Conservation (phyloP, 2,797 vertebrate genomes). For the Clarias pachynema region DNA sequence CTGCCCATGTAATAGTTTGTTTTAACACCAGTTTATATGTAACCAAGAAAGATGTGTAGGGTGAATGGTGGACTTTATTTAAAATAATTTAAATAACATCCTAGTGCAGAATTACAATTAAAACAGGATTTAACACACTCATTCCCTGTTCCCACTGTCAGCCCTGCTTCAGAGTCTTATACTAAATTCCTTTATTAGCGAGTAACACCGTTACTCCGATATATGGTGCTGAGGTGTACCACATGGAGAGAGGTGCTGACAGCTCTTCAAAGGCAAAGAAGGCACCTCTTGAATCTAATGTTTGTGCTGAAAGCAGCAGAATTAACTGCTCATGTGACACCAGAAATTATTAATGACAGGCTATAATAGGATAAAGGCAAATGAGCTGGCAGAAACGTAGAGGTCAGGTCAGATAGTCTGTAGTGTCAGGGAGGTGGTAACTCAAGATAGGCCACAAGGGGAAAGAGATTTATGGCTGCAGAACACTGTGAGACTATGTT, state of each 20-base stretch:
- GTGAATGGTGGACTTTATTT: slow-evolving; percentile 12
- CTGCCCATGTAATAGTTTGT: slow-evolving; percentile 46
- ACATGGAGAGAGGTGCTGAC: slow-evolving; percentile 69
- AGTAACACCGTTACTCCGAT: slow-evolving; percentile 47
- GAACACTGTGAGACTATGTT: slow-evolving; percentile 19
- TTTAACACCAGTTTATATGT: slow-evolving; percentile 15
- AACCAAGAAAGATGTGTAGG: slow-evolving; percentile 33
- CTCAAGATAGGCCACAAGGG: slow-evolving; percentile 20
- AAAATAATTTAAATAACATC: not conserved
- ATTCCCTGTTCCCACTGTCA: slow-evolving; percentile 49
- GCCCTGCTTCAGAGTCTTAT: slow-evolving; percentile 47
- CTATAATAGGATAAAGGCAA: slow-evolving; percentile 43
- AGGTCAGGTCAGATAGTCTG: slow-evolving; percentile 57
- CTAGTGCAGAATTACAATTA: slow-evolving; percentile 24
- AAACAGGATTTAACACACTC: slow-evolving; percentile 54
- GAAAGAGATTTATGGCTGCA: slow-evolving; percentile 28
- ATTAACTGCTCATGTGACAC: slow-evolving; percentile 49
- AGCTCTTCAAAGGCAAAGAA: slow-evolving; percentile 62
- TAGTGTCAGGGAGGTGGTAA: slow-evolving; percentile 27
- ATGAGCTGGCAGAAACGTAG: slow-evolving; percentile 59
- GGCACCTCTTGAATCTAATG: slow-evolving; percentile 46
- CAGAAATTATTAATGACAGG: slow-evolving; percentile 44
- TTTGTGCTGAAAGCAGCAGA: slow-evolving; percentile 55
- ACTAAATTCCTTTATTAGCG: slow-evolving; percentile 57
- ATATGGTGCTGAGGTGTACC: slow-evolving; percentile 61